These are phyloP conservation scores for Catagonus wagneri DNA, from an alignment of 2,113 vertebrate species.

Conservation along the genomic window DNA sequence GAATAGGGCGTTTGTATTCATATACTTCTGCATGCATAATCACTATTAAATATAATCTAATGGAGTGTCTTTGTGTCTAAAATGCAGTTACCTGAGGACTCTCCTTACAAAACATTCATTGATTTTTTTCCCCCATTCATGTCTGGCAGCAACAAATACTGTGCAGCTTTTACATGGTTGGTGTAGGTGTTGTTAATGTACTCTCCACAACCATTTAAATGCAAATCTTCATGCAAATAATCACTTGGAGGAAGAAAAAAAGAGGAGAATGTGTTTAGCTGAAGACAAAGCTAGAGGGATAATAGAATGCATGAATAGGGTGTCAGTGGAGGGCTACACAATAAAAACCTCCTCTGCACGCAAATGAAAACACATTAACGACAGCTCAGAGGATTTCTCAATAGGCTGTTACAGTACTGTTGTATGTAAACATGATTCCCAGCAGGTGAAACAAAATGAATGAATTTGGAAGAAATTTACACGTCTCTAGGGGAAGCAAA, in stretches of 20 bases:
- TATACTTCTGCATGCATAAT: slow-evolving; percentile 53
- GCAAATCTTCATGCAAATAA: slow-evolving; percentile 88
- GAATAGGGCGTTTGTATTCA: slow-evolving; percentile 59
- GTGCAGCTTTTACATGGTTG: slow-evolving; percentile 82
- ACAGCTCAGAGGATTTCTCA: slow-evolving; percentile 78
- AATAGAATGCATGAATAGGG: slow-evolving; percentile 80
- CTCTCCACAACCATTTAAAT: slow-evolving; percentile 88
- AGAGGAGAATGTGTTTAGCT: slow-evolving; percentile 75
- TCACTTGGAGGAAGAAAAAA: slow-evolving; percentile 79
- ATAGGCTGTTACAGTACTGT: slow-evolving; percentile 74
- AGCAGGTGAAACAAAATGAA: slow-evolving; percentile 80
- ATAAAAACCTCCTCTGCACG: slow-evolving; percentile 69
- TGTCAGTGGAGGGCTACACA: slow-evolving; percentile 79
- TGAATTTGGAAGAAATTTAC: slow-evolving; percentile 61
- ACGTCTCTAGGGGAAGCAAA: slow-evolving; percentile 11
- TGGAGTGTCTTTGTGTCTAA: slow-evolving; percentile 77
- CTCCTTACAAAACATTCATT: slow-evolving; percentile 78
- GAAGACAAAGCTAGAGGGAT: slow-evolving; percentile 85
- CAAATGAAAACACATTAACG: slow-evolving; percentile 80
- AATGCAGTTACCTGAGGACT: slow-evolving; percentile 81
- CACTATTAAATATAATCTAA: slow-evolving; percentile 77
- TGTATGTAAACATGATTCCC: slow-evolving; percentile 72
- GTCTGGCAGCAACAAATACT: slow-evolving; percentile 81
- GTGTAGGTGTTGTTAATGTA: slow-evolving; percentile 86
- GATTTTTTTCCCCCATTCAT: slow-evolving; percentile 80